A percentile compares a stretch with the other conserved stretches of the same genome.
These are phyloP conservation scores for Acrocephalus kingi DNA, from an alignment of 2,113 vertebrate genomes.

Conservation along the genomic window DNA sequence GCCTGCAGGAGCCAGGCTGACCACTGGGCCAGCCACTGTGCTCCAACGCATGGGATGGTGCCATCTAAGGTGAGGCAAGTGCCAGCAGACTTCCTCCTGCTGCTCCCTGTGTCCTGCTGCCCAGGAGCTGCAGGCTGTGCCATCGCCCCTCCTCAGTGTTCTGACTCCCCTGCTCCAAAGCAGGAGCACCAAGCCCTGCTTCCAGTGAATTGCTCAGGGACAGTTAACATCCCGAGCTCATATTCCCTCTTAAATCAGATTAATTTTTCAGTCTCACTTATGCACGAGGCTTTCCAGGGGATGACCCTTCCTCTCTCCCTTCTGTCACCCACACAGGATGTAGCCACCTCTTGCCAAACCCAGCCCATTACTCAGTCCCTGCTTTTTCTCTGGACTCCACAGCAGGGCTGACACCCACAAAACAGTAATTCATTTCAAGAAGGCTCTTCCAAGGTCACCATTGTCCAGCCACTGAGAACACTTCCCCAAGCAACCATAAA, in stretches of 20 bases:
- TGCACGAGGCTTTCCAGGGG: neutral
- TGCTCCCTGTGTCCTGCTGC: neutral
- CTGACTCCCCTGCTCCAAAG: neutral
- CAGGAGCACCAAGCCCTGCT: neutral
- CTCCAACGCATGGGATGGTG: fast-evolving
- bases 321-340: neutral
- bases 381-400: neutral
- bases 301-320: neutral
- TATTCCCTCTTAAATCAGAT: neutral
- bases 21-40: neutral
- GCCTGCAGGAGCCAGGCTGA: neutral
- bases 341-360: neutral
- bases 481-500: neutral
- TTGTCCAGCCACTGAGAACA: neutral
- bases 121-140: neutral
- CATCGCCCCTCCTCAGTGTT: neutral
- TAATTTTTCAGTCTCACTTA: neutral
- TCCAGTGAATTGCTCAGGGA: neutral
- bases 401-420: neutral
- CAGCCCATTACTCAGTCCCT: neutral
- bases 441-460: neutral
- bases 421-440: neutral
- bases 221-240: neutral
- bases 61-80: fast-evolving
- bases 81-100: neutral